These are phyloP conservation scores for Sphaerophoria taeniata DNA, from an alignment of 2,888 invertebrate species.

Conservation along the genomic window DNA sequence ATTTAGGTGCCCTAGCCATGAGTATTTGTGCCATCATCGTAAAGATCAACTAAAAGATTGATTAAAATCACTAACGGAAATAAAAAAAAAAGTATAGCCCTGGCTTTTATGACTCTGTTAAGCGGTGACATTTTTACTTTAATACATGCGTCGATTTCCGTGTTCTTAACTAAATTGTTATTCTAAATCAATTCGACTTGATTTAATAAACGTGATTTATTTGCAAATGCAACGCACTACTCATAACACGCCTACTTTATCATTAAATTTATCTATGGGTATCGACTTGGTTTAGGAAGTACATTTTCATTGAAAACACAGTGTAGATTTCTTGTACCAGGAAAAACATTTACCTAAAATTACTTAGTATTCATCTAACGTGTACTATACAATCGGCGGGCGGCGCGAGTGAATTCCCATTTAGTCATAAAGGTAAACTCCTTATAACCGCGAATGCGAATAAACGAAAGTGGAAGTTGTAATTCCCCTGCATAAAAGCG, in stretches of 20 bases:
- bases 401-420: slow-evolving; percentile 24
- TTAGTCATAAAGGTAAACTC: slow-evolving; percentile 31
- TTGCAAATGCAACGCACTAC: slow-evolving; percentile 19
- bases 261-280: neutral
- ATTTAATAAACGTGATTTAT: slow-evolving; percentile 26
- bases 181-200: slow-evolving; percentile 7
- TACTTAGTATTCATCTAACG: slow-evolving; percentile 58
- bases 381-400: neutral
- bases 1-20: neutral
- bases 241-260: slow-evolving; percentile 5
- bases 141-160: slow-evolving; percentile 26
- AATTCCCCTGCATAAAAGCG: slow-evolving; percentile 28
- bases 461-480: slow-evolving; percentile 38
- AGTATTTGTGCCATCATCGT: neutral
- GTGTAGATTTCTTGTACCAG: slow-evolving; percentile 39
- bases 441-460: neutral
- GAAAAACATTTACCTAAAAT: neutral
- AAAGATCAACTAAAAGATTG: neutral
- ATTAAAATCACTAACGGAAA: neutral
- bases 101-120: neutral
- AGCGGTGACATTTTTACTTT: neutral
- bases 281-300: slow-evolving; percentile 33
- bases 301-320: slow-evolving; percentile 34
- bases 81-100: neutral
- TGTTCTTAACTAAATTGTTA: neutral